These are phyloP conservation scores for Sebastolobus alascanus DNA, from an alignment of 2,797 vertebrate species.

Conservation along the genomic window DNA sequence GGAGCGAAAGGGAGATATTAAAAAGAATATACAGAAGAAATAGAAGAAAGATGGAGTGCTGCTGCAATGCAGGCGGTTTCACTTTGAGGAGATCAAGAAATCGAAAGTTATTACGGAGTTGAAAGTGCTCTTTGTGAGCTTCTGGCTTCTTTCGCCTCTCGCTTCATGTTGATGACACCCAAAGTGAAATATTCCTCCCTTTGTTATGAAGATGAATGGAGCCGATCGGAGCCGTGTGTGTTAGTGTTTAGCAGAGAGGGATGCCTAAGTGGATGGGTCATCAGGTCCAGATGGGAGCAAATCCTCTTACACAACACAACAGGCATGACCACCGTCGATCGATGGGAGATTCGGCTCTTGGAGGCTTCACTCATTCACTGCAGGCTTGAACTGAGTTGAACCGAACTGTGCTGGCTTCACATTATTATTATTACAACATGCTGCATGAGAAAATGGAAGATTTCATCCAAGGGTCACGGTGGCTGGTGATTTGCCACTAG, in stretches of 20 bases:
- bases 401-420: constrained; percentile 22
- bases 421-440: constrained; percentile 22
- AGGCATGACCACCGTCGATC: constrained; percentile 42
- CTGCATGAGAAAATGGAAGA: constrained; percentile 21
- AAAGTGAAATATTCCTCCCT: constrained; percentile 50
- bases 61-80: not conserved
- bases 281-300: constrained; percentile 67
- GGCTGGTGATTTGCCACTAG: not conserved
- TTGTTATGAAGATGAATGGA: constrained; percentile 52
- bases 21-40: constrained; percentile 15
- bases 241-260: constrained; percentile 57
- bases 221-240: constrained; percentile 38
- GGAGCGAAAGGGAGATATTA: not conserved
- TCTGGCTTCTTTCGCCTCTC: constrained; percentile 39
- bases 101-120: constrained; percentile 13
- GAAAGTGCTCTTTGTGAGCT: constrained; percentile 19
- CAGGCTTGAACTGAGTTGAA: constrained; percentile 35
- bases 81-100: constrained; percentile 25
- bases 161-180: constrained; percentile 48
- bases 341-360: constrained; percentile 29
- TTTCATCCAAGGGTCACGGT: constrained; percentile 19
- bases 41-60: constrained; percentile 1
- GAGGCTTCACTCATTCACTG: constrained; percentile 29
- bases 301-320: constrained; percentile 59
- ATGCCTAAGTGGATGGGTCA: constrained; percentile 68